Evolutionary conservation across 2,888 invertebrate species (phyloP), one percentile per base, ranked within the genome.

Genomic region (Ceratothoa steindachneri): DNA sequence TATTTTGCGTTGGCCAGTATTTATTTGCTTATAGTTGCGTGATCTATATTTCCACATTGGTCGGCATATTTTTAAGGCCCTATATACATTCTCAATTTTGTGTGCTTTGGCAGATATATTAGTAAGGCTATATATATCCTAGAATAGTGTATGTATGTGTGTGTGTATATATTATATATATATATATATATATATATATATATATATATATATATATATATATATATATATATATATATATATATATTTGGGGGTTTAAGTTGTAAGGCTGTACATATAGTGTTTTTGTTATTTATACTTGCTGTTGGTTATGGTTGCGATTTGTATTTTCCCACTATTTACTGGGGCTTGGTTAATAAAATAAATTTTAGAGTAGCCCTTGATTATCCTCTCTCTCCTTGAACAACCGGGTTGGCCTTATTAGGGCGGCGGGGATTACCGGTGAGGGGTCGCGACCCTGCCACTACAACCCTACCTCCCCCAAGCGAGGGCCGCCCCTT

Each of bases 181-280:
- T 69, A 60, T 53, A 53, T 55, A 69, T 69, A 55, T 24, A 53
- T 30, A 69, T 55, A 69, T 69, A 69, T 69, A 69, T 69, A 69
- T 69, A 69, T 69, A 69, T 69, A 70, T 69, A 69, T 69, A 69
- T 69, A 69, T 69, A 69, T 71, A 71, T 71, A 65, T 64, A 65
- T 71, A 71, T 71, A 65, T 64, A 65, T 71, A 71, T 64, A 71
- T 64, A 65, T 64, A 64, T 68, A 68, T 68, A 68, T 68, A 51
- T 51, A 68, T 68, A 68, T 67, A 68, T 68, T n/a, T n/a, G 41
- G 19, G 19, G 30, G 41, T 68, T 2, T 66, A 66, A 29, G 28
- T 30, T 67, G 30, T 67, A 67, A 30, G n/a, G 28, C 28, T 67
- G n/a, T 67, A 60, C n/a, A 60, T 60, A 60, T 60, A 60, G 5